Conservation (phyloP, 2,888 invertebrate genomes). For the Elegia similella region DNA sequence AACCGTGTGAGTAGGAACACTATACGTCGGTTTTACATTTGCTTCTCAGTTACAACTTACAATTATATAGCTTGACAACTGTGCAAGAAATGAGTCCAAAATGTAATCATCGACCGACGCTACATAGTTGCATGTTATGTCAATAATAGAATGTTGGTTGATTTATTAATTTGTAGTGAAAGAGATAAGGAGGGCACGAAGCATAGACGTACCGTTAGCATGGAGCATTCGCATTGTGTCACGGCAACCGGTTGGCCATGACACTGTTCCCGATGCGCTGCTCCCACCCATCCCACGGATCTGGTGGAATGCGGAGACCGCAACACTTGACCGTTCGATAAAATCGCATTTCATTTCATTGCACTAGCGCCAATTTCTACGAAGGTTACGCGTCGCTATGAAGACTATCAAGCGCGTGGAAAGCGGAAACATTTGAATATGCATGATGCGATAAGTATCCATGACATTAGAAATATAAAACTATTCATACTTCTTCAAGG, state of each 20-base stretch:
- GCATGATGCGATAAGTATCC: background rate
- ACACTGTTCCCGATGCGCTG: constrained; percentile 68
- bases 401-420: too few relatives aligned
- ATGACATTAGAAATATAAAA: too few relatives aligned
- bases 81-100: background rate
- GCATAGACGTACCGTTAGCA: constrained; percentile 46
- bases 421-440: background rate
- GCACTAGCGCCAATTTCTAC: background rate
- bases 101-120: background rate
- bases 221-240: constrained; percentile 55
- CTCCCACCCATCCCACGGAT: constrained; percentile 54
- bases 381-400: background rate
- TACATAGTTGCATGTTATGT: background rate
- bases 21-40: background rate
- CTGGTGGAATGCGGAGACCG: constrained; percentile 64
- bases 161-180: background rate
- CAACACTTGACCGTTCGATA: constrained; percentile 46
- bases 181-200: constrained; percentile 23
- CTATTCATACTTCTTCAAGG: background rate
- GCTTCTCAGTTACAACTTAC: background rate
- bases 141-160: background rate
- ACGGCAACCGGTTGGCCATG: constrained; percentile 69
- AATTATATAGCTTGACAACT: background rate
- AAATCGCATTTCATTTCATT: constrained; percentile 18
- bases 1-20: too few relatives aligned